A percentile compares a stretch with the other conserved stretches of the same genome.
Conservation (phyloP, 2,113 vertebrate genomes). For the Meleagris gallopavo region DNA sequence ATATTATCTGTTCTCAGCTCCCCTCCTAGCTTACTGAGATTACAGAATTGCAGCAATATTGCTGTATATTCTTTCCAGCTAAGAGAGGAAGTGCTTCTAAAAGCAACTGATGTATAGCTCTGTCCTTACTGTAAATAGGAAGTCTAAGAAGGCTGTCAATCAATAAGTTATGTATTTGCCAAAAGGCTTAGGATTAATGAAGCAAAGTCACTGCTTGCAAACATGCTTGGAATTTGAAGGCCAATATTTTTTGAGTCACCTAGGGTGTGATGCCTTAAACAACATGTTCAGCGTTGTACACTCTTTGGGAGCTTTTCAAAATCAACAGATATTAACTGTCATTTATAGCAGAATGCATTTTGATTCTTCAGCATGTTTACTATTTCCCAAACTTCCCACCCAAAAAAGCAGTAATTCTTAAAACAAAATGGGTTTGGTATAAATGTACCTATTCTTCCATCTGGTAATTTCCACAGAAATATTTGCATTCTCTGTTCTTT, state of each 20-base stretch:
- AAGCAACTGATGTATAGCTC: not conserved
- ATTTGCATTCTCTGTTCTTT: not conserved
- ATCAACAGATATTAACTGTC: not conserved
- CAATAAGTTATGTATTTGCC: not conserved
- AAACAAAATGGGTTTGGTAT: not conserved
- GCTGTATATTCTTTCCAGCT: not conserved
- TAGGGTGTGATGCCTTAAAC: not conserved
- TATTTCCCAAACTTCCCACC: not conserved
- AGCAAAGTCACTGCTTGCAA: not conserved
- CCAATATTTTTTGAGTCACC: not conserved
- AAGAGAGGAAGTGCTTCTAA: not conserved
- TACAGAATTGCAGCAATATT: not conserved
- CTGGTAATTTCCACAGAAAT: not conserved
- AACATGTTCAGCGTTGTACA: not conserved
- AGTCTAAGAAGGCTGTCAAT: not conserved
- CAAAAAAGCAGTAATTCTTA: not conserved
- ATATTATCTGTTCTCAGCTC: not conserved
- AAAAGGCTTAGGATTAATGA: not conserved
- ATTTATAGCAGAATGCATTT: not conserved
- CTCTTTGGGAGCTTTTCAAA: not conserved
- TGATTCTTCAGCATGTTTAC: not conserved
- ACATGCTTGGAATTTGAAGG: not conserved
- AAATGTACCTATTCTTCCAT: not conserved
- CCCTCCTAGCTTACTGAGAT: not conserved
- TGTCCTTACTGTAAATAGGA: not conserved